Percentiles rank a stretch among this genome's conserved stretches.
Evolutionary conservation across 2,888 invertebrate species (phyloP).

Genomic region (Panzeria rudis): DNA sequence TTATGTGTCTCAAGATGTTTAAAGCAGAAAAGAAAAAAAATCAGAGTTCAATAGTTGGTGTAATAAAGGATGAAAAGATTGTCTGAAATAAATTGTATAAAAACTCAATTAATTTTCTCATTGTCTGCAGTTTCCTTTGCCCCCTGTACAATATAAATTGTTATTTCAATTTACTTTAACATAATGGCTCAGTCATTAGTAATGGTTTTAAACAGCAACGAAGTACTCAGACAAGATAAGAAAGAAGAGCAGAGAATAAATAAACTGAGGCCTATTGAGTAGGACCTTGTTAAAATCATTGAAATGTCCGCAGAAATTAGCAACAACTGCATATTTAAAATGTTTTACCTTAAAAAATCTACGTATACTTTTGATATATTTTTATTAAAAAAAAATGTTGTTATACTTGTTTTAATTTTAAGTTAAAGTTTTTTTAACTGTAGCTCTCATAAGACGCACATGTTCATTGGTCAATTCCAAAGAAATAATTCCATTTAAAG

Average conservation of each 20-base stretch:
- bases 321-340: constrained; percentile 64
- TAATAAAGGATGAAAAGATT: background rate
- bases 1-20: background rate
- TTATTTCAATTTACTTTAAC: constrained; percentile 72
- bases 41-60: background rate
- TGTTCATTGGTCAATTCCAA: constrained; percentile 69
- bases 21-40: background rate
- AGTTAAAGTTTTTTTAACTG: constrained; percentile 36
- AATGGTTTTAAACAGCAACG: constrained; percentile 53
- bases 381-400: constrained; percentile 43
- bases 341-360: constrained; percentile 26
- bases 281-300: constrained; percentile 66
- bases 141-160: constrained; percentile 59
- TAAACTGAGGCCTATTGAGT: constrained; percentile 1
- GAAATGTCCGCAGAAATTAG: constrained; percentile 71
- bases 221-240: background rate
- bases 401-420: constrained; percentile 67
- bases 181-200: constrained; percentile 70
- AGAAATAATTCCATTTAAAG: constrained; percentile 70
- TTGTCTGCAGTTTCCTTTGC: constrained; percentile 37
- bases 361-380: background rate
- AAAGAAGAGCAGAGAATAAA: background rate
- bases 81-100: constrained; percentile 40
- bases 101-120: constrained; percentile 65
- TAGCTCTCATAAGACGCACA: constrained; percentile 57